Evolutionary conservation across 2,888 invertebrate genomes (phyloP), one percentile per base, ranked within the genome.

Genomic region (Tillus elongatus): DNA sequence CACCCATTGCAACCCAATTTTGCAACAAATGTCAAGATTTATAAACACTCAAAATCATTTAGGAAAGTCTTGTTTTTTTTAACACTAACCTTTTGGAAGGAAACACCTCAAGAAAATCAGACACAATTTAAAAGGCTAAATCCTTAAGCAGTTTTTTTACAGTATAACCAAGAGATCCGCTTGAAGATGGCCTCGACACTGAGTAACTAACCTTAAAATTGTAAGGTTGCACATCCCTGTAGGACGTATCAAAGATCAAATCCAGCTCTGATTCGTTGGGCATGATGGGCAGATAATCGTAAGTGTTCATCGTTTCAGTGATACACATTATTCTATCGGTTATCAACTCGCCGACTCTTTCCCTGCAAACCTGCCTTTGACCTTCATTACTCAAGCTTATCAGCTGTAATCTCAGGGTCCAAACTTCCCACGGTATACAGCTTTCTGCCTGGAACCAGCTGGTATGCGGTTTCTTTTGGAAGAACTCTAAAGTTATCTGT

Each of bases 341-440:
- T 30, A 97, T 67, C 58, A 85, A 68, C 54, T 90, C 89, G 14
- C 88, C 86, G 10, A 90, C 82, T 63, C 81, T 82, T 64, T 96
- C 95, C 43, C 91, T 76, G 54, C 84, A 87, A 51, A 80, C 74
- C 63, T 87, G 88, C 51, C 89, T 72, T 57, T 93, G 92, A 58
- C 84, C 83, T 60, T 93, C 92, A 61, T 78, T 86, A 43, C 81
- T 80, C 35, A 92, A 72, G 52, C 84, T 82, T 14, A 91, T 81
- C 26, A 96, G 74, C 61, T 95, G 89, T 48, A 97, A 74, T 53
- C 87, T 81, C 3, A 97, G 77, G 19, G 92, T 95, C 97, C 97
- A 98, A 37, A 96, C 89, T 65, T 98, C 97, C 97, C 97, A 98
- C 0, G 96, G 92, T 56, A 90, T 88, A 59, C 85, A 86, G n/a